Base-by-base conservation (phyloP, 2,797 vertebrate genomes). In the Malurus leucopterus region DNA sequence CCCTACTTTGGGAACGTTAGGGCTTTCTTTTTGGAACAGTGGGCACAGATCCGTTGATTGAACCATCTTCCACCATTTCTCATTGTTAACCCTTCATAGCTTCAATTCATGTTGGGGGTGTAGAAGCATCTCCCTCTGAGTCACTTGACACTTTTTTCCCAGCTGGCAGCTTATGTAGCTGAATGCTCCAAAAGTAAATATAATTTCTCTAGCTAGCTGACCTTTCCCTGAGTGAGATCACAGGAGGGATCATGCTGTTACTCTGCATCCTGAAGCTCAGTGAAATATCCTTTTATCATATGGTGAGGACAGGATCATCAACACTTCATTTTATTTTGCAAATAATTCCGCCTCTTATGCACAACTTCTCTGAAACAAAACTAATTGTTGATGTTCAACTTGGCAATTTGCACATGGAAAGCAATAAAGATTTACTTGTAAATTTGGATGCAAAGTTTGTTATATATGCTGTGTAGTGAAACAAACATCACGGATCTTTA, bases 131-230 rank as follows among this genome's bases (percentile, higher is more conserved):
- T 89, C 73, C 32, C 70, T 89, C 79, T 88, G 87, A 93, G 80
- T 88, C 71, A 90, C 30, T 87, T 23, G 0, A 50, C 26, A 9
- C 79, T 92, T 94, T 94, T 85, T 90, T 85, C 91, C 72, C 86
- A 91, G 82, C 82, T 87, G 82, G 86, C 67, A 79, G 46, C 64
- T 86, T 78, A 51, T 47, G 70, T 81, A 88, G 79, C 74, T 84
- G 87, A 91, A 89, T 76, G 61, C 73, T 91, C 85, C 82, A 64
- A 89, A 91, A 86, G 93, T 92, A 94, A 95, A 90, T 93, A 89
- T 36, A 64, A 92, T 85, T 78, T 55, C 71, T 73, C 12, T 68
- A 58, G 73, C 64, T 86, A 84, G 50, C 74, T 93, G 87, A 92
- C 76, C 91, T 88, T 82, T 86, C 71, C 40, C 64, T 84, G 68